Evolutionary conservation across 1,140 invertebrate species (phyloP), one percentile per base, ranked within the genome.

Genomic region (Heterodera carotae): DNA sequence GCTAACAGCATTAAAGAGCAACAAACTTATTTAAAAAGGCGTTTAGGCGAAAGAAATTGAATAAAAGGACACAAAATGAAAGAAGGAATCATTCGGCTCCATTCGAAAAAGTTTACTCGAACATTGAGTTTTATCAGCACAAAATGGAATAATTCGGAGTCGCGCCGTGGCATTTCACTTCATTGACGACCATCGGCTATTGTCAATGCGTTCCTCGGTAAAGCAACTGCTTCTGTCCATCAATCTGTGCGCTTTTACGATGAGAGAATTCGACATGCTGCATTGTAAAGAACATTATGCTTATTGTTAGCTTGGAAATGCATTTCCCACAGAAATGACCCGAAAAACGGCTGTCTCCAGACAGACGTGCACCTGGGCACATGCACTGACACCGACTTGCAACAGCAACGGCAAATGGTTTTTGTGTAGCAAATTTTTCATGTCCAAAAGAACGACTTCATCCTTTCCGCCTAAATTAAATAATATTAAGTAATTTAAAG

Each of bases 281-380:
- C 18, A 59, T 25, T 72, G 60, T n/a, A 69, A 69, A 36, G 1
- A 69, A 36, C n/a, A 69, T 8, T 69, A 10, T 5, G n/a, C 43
- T 2, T 7, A 27, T 8, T n/a, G n/a, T n/a, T n/a, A n/a, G n/a
- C n/a, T n/a, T n/a, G n/a, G n/a, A n/a, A n/a, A n/a, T n/a, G n/a
- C n/a, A n/a, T n/a, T n/a, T n/a, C 2, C 3, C 2, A 43, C 15
- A 7, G 2, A 15, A 56, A 22, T 10, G 2, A 66, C 62, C 29
- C 33, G n/a, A 34, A 79, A 64, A 75, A 81, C 64, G 39, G 79
- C 79, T 29, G 78, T 81, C 53, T 79, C 78, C n/a, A 79, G 56
- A 53, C 78, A 79, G 5, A 33, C n/a, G 36, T 79, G 78, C 18
- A 79, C 76, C 64, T 79, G 78, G 36, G 78, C 48, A 67, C 78